Conservation (phyloP, 2,888 invertebrate genomes). For the Brachypalpus laphriformis region DNA sequence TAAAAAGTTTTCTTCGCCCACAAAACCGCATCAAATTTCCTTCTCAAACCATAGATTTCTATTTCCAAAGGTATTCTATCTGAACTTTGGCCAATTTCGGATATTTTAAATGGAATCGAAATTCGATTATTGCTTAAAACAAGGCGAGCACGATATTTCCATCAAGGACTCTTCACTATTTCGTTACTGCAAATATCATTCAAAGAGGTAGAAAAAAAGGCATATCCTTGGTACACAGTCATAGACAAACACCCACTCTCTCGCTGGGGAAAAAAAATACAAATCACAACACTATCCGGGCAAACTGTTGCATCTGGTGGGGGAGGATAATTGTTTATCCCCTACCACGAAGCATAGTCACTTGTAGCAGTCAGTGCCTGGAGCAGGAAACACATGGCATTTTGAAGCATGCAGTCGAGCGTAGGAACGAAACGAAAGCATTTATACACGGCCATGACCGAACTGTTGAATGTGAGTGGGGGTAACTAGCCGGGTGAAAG, state of each 20-base stretch:
- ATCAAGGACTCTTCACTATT: neutral
- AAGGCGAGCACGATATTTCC: neutral
- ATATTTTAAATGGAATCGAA: neutral
- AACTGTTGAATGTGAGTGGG: constrained; percentile 52
- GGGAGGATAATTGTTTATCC: constrained; percentile 35
- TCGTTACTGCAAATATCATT: neutral
- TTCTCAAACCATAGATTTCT: neutral
- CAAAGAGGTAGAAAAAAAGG: neutral
- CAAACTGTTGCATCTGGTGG: constrained; percentile 54
- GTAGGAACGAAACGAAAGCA: neutral
- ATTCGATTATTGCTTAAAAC: neutral
- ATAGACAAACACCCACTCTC: neutral
- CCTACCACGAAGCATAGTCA: constrained; percentile 5
- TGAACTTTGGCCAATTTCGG: neutral
- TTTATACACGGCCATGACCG: constrained; percentile 58
- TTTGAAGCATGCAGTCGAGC: constrained; percentile 21
- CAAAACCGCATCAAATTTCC: neutral
- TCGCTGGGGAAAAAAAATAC: neutral
- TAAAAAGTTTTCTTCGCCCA: neutral
- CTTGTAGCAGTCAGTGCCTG: constrained; percentile 32
- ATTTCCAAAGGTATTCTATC: neutral
- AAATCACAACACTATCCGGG: constrained; percentile 55
- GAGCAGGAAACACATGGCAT: constrained; percentile 58
- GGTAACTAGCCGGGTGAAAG: neutral
- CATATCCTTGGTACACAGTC: constrained; percentile 8